Conservation (phyloP, 2,113 vertebrate genomes). For the Pelecanus crispus region DNA sequence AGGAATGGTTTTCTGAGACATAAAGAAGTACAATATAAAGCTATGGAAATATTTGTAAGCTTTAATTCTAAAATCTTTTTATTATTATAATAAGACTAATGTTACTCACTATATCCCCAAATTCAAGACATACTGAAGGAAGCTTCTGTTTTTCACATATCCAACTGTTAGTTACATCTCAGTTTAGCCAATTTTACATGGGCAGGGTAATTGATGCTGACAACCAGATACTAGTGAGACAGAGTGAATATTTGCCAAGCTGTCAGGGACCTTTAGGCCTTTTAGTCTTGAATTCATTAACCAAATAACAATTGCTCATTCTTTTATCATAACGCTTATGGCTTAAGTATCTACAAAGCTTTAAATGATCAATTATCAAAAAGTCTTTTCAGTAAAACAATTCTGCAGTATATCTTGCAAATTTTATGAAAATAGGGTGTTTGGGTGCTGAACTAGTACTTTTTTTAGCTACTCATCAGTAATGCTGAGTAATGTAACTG, state of each 20-base stretch:
- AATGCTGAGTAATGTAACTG: not conserved
- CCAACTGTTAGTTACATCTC: not conserved
- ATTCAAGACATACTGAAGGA: not conserved
- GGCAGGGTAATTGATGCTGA: not conserved
- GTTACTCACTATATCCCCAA: not conserved
- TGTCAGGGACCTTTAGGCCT: not conserved
- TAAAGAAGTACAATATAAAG: not conserved
- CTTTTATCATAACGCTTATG: not conserved
- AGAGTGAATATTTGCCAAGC: not conserved
- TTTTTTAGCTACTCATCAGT: not conserved
- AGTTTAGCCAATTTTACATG: not conserved
- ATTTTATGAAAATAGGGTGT: not conserved
- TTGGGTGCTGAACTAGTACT: not conserved
- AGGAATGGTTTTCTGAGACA: not conserved
- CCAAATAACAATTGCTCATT: not conserved
- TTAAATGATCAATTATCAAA: not conserved
- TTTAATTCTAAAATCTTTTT: not conserved
- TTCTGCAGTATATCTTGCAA: not conserved
- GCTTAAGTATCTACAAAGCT: not conserved
- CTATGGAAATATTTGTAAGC: not conserved
- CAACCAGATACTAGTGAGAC: not conserved
- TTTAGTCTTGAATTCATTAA: not conserved
- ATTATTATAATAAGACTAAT: not conserved
- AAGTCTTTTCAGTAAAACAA: not conserved
- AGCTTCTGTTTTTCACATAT: not conserved